Percentiles rank a stretch among this genome's conserved stretches.
phyloP scores from a whole-genome alignment of 2,113 vertebrate species.

The Heptranchias perlo region DNA sequence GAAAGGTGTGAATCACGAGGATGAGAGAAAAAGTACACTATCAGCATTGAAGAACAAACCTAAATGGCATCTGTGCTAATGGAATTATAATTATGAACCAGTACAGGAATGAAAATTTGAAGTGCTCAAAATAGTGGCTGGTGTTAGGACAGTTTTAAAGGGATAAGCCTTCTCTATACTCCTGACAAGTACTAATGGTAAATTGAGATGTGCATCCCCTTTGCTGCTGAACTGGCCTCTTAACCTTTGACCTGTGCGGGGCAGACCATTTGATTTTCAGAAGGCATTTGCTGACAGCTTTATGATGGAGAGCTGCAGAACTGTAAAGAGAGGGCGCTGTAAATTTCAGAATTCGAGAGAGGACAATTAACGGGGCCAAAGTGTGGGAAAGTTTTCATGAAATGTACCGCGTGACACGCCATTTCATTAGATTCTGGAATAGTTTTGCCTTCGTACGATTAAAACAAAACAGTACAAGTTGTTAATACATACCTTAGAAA shows the following conservation, averaged over 20 bases:
- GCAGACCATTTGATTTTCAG: not conserved
- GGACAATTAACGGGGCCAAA: not conserved
- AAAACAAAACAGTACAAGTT: not conserved
- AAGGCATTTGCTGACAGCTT: not conserved
- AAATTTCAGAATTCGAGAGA: not conserved
- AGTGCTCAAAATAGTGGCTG: not conserved
- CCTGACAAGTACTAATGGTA: not conserved
- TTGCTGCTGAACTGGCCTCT: not conserved
- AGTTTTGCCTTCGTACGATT: not conserved
- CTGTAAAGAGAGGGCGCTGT: not conserved
- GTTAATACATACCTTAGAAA: not conserved
- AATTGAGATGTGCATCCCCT: not conserved
- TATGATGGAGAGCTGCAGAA: not conserved
- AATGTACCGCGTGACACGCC: not conserved
- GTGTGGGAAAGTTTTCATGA: not conserved
- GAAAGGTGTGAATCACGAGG: not conserved
- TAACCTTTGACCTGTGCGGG: not conserved
- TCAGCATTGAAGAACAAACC: not conserved
- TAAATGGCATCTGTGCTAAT: not conserved
- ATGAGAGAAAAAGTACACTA: not conserved
- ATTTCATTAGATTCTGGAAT: conserved; percentile 16
- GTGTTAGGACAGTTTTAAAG: not conserved
- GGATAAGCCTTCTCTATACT: not conserved
- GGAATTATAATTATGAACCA: not conserved
- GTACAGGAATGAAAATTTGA: not conserved